Evolutionary conservation across 2,888 invertebrate species (phyloP), one percentile per base, ranked within the genome.

Genomic region (Abscondita cerata): DNA sequence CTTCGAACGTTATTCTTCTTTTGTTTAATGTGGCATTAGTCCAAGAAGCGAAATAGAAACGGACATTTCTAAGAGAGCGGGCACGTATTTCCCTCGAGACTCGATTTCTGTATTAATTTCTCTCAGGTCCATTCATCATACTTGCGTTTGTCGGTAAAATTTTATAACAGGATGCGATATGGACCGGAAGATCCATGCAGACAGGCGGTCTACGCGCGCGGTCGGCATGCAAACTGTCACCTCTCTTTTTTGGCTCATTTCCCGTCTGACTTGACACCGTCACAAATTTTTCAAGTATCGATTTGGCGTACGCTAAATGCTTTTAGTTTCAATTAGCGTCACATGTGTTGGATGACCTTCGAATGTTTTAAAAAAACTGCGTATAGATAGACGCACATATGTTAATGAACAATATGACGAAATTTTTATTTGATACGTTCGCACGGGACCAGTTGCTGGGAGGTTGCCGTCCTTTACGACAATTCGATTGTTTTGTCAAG

Each of bases 151-250:
- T 11, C 36, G 11, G 13, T 36, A 11, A 36, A 36, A 3, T 8
- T 15, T n/a, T n/a, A 33, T n/a, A 25, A 33, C 66, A 68, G 68
- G 68, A 68, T 68, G 61, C 55, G 62, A 64, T 64, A 58, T 66
- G 62, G 66, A 64, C 64, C 68, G 68, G 68, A 68, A 68, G 64
- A 59, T 38, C 59, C 62, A 58, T 58, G 41, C 66, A 66, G 66
- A 66, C 64, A 59, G 66, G 66, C 66, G 68, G 64, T 66, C 66
- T n/a, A n/a, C n/a, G 53, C 65, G 61, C 68, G 66, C 66, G 62
- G 33, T 48, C 62, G 59, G 61, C 61, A 62, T 62, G 52, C 56
- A 62, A 62, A 62, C 66, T 59, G 63, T 63, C 62, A 62, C 58
- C 62, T 62, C 58, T 52, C 54, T 62, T 25, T n/a, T n/a, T 52